phyloP scores from a whole-genome alignment of 2,113 vertebrate species.

The Indri indri region DNA sequence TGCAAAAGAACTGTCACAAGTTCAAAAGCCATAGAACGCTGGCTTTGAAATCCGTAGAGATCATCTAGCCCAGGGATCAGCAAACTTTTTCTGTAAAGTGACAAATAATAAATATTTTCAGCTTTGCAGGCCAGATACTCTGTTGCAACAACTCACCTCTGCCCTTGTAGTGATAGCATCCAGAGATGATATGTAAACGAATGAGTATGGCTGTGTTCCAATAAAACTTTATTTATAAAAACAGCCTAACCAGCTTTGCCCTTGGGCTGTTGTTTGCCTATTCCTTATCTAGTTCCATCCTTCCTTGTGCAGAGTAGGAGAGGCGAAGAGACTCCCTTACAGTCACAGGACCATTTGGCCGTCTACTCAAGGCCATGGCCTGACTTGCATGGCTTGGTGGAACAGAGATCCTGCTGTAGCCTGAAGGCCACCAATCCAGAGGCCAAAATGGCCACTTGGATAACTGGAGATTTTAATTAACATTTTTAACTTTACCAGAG shows the following conservation, averaged over 20 bases:
- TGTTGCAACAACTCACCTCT: neutral
- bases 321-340: neutral
- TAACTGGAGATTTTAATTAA: neutral
- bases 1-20: neutral
- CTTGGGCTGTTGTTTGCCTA: neutral
- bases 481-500: neutral
- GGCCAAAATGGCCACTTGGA: neutral
- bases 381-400: neutral
- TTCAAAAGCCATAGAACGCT: neutral
- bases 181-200: neutral
- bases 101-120: neutral
- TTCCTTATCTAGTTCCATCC: neutral
- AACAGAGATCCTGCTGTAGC: neutral
- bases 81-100: neutral
- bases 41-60: neutral
- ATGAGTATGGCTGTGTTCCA: neutral
- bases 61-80: neutral
- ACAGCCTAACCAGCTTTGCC: neutral
- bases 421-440: neutral
- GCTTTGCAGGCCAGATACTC: neutral
- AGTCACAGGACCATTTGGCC: neutral
- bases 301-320: neutral
- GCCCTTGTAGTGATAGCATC: neutral
- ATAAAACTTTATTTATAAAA: conserved; percentile 65
- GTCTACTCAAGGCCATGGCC: neutral